A percentile compares a stretch with the other conserved stretches of the same genome.
Evolutionary conservation across 1,140 invertebrate genomes (phyloP).

Genomic region (Drosophila albomicans): DNA sequence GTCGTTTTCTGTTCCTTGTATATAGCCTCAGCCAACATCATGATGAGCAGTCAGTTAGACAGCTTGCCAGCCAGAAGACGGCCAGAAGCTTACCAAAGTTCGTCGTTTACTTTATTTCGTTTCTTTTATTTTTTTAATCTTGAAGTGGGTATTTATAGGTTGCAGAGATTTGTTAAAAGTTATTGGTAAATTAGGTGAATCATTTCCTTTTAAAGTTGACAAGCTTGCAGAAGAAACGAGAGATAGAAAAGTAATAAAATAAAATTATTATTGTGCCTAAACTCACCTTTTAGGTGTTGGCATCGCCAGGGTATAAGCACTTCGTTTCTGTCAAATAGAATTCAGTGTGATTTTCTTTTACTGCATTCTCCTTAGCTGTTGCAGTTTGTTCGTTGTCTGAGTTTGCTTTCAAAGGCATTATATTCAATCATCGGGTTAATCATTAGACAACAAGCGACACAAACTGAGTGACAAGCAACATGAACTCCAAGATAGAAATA

Average conservation of each 20-base stretch:
- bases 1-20: conserved; percentile 16
- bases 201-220: neutral
- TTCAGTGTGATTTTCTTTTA: neutral
- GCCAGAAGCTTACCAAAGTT: conserved; percentile 54
- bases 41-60: conserved; percentile 60
- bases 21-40: conserved; percentile 53
- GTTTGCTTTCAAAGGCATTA: conserved; percentile 59
- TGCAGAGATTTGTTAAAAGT: neutral
- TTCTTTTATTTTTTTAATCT: too few species aligned
- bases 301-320: conserved; percentile 34
- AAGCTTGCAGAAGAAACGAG: neutral
- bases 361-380: conserved; percentile 54
- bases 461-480: conserved; percentile 33
- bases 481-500: neutral
- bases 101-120: conserved; percentile 21
- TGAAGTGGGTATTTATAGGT: conserved; percentile 36
- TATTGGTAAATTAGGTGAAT: neutral
- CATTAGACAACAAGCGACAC: conserved; percentile 53
- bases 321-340: conserved; percentile 17
- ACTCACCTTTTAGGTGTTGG: neutral
- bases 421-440: conserved; percentile 73
- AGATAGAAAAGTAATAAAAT: neutral
- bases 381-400: conserved; percentile 57
- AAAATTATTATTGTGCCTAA: neutral
- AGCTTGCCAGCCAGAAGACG: conserved; percentile 22